Base-by-base conservation (phyloP, 2,797 vertebrate genomes). In the Austrolebias charrua region DNA sequence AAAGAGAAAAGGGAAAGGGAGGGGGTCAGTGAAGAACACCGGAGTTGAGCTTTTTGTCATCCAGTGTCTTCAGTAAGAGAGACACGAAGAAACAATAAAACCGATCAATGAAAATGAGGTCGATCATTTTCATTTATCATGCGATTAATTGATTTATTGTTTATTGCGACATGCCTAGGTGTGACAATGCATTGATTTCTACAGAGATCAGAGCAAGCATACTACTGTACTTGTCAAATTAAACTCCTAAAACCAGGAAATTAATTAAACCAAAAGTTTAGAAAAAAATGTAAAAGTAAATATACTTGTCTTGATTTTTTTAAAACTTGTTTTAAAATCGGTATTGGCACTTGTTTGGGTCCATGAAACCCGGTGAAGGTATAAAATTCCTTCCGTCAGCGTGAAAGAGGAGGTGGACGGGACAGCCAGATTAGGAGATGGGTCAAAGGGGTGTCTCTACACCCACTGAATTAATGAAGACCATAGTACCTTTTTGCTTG, bases 401-500 rank as follows among this genome's bases (percentile, higher is more conserved):
- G 83, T 84, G 86, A 90, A 86, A 92, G 86, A 92, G 88, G 87
- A 81, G 78, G 85, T 80, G 82, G 87, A 59, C 84, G 79, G 89
- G 85, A 87, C 82, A 88, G 86, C 88, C 87, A 86, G 85, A 83
- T 68, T 85, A 83, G 86, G 82, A 87, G 84, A 84, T 80, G 81
- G 90, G 86, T 86, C 85, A 89, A 85, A 87, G 80, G 92, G 80
- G 86, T 79, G 90, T 91, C 89, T 81, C 91, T 86, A 88, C 85
- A 90, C 93, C 93, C 93, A 71, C 81, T 92, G 92, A 91, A 90
- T 91, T 90, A 91, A 94, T 91, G 93, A 96, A 97, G 93, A 94
- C 93, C 91, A 91, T 95, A 93, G 96, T 99, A 99, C 96, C 97
- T 99, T 98, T 98, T 93, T 95, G 95, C 95, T 96, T 98, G 95